Conservation (phyloP, 2,888 invertebrate genomes). For the Cantharis rustica region DNA sequence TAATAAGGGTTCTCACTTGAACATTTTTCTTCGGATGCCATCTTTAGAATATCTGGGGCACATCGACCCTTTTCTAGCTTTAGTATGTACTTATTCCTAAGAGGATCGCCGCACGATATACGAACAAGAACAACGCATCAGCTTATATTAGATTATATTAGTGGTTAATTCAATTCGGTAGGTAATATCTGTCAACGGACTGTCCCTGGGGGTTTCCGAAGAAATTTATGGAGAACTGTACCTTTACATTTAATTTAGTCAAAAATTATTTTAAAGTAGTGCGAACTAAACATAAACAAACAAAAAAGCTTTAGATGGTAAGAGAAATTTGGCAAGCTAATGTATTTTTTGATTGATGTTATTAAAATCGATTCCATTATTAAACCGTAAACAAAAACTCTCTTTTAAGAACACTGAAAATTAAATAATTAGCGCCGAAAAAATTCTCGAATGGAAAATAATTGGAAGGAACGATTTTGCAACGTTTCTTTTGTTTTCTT, state of each 20-base stretch:
- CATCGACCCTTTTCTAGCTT: not conserved
- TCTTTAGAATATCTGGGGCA: not conserved
- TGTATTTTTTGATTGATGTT: not conserved
- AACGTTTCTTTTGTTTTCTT: not conserved
- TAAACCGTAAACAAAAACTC: not conserved
- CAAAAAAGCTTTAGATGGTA: not conserved
- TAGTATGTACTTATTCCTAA: not conserved
- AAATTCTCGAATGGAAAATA: not conserved
- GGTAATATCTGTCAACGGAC: not conserved
- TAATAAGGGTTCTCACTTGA: not conserved
- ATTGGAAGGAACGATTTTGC: not conserved
- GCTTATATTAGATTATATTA: not conserved
- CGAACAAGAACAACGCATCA: not conserved
- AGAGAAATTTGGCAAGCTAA: not conserved
- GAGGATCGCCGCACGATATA: not conserved
- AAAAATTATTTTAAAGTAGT: not conserved
- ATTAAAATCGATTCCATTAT: not conserved
- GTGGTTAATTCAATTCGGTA: not conserved
- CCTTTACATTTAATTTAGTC: not conserved
- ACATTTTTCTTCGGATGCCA: not conserved
- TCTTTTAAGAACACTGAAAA: not conserved
- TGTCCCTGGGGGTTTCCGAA: too few species aligned
- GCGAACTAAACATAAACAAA: not conserved
- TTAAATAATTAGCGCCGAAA: not conserved
- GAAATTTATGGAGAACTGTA: not conserved